Percentiles rank a stretch among this genome's conserved stretches.
Conservation (phyloP, 2,113 vertebrate genomes). For the Thalassoma bifasciatum region DNA sequence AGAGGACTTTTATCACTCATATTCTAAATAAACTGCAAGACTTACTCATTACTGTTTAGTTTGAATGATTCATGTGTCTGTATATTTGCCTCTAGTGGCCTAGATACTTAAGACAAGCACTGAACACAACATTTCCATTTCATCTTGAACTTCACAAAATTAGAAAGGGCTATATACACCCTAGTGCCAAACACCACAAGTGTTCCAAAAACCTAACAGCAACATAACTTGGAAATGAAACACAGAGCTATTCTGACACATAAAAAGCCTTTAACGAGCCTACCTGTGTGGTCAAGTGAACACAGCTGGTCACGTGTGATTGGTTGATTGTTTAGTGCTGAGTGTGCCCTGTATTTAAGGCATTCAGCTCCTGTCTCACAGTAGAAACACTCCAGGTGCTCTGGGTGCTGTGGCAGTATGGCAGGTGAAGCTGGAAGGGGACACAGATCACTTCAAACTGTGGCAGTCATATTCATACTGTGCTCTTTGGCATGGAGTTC, state of each 20-base stretch:
- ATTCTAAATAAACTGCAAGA: too few relatives aligned
- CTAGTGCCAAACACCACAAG: not conserved
- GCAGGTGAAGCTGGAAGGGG: too few relatives aligned
- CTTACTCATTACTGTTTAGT: too few relatives aligned
- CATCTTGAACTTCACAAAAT: too few relatives aligned
- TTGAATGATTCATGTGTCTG: too few relatives aligned
- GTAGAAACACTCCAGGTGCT: not conserved
- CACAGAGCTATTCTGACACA: not conserved
- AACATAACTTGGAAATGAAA: not conserved
- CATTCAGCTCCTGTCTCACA: not conserved
- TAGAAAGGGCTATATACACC: not conserved
- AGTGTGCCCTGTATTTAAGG: not conserved
- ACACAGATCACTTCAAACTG: too few relatives aligned
- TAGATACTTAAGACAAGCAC: too few relatives aligned
- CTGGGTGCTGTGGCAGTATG: too few relatives aligned
- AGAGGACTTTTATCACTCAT: not conserved
- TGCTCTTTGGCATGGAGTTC: slow-evolving; percentile 14
- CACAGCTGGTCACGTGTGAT: slow-evolving; percentile 37
- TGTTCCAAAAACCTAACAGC: not conserved
- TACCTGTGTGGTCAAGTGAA: slow-evolving; percentile 27
- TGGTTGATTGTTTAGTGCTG: slow-evolving; percentile 18
- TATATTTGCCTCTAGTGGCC: too few relatives aligned
- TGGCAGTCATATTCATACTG: too few relatives aligned
- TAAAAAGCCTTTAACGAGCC: slow-evolving; percentile 1
- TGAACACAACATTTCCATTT: too few relatives aligned